A percentile compares a stretch with the other conserved stretches of the same genome.
These are phyloP conservation scores for Fregata magnificens DNA, from an alignment of 2,113 vertebrate species.

Conservation along the genomic window DNA sequence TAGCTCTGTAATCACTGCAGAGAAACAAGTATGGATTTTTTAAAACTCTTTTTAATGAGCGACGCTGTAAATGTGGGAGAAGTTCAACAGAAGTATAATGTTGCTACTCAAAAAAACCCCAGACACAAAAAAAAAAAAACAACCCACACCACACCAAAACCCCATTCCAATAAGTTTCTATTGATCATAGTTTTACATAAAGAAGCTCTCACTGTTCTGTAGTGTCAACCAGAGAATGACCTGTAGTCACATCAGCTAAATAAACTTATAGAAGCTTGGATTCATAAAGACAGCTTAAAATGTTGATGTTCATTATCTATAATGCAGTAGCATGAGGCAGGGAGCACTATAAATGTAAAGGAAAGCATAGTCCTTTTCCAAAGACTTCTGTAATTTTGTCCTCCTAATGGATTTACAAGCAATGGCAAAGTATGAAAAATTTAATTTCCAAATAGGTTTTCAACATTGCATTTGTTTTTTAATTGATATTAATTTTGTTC, in stretches of 20 bases:
- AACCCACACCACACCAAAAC: neutral
- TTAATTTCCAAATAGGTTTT: conserved; percentile 3
- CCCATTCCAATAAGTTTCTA: neutral
- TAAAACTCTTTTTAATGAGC: neutral
- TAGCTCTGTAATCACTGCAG: neutral
- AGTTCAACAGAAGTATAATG: neutral
- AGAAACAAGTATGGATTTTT: neutral
- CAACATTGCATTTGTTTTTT: neutral
- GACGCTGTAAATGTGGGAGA: neutral
- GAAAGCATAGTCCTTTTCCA: neutral
- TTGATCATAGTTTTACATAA: neutral
- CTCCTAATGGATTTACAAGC: neutral
- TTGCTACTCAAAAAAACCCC: neutral
- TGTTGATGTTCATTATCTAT: neutral
- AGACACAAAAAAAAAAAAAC: no score
- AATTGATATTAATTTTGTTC: neutral
- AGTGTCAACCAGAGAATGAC: neutral
- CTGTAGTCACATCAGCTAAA: neutral
- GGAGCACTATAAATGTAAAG: neutral
- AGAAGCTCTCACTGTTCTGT: neutral
- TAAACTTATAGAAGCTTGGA: neutral
- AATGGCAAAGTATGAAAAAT: neutral
- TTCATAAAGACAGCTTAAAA: neutral
- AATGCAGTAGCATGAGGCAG: neutral
- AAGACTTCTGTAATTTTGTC: neutral